Conservation (phyloP, 1,140 invertebrate species). For the Andrena cerasifolii region DNA sequence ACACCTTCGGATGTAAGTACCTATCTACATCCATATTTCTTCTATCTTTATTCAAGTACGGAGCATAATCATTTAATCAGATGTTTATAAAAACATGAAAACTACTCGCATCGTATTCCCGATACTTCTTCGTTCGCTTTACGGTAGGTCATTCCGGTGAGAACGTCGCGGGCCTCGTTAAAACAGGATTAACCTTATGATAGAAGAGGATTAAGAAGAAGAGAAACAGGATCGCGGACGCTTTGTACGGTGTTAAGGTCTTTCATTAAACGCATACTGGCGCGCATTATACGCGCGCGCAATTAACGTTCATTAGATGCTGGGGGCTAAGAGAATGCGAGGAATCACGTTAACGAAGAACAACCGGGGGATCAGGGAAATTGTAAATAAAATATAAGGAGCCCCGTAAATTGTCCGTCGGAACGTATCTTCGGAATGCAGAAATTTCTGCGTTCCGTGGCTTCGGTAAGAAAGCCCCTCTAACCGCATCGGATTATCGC, state of each 20-base stretch:
- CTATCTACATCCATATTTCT: too few relatives aligned
- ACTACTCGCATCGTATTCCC: too few relatives aligned
- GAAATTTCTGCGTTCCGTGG: slow-evolving; percentile 14
- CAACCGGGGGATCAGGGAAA: slow-evolving; percentile 28
- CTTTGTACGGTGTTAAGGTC: slow-evolving; percentile 37
- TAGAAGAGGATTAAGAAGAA: neutral
- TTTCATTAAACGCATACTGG: slow-evolving; percentile 36
- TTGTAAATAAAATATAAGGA: slow-evolving; percentile 46
- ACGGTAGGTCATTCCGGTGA: neutral
- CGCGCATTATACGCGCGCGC: slow-evolving; percentile 37
- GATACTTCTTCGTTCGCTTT: neutral
- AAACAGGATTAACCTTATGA: slow-evolving; percentile 18
- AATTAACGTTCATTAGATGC: slow-evolving; percentile 52
- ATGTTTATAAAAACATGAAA: too few relatives aligned
- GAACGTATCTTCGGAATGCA: slow-evolving; percentile 43
- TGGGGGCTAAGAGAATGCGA: slow-evolving; percentile 15
- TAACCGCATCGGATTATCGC: slow-evolving; percentile 35
- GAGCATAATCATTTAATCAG: too few relatives aligned
- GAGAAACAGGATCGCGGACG: slow-evolving; percentile 13
- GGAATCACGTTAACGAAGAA: slow-evolving; percentile 50
- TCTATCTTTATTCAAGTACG: too few relatives aligned
- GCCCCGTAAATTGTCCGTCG: slow-evolving; percentile 45
- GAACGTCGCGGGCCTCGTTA: neutral
- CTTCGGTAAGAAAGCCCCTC: slow-evolving; percentile 1
- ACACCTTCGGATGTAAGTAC: too few relatives aligned